A percentile compares a stretch with the other conserved stretches of the same genome.
Evolutionary conservation across 2,797 vertebrate genomes (phyloP).

Genomic region (Gila robusta): DNA sequence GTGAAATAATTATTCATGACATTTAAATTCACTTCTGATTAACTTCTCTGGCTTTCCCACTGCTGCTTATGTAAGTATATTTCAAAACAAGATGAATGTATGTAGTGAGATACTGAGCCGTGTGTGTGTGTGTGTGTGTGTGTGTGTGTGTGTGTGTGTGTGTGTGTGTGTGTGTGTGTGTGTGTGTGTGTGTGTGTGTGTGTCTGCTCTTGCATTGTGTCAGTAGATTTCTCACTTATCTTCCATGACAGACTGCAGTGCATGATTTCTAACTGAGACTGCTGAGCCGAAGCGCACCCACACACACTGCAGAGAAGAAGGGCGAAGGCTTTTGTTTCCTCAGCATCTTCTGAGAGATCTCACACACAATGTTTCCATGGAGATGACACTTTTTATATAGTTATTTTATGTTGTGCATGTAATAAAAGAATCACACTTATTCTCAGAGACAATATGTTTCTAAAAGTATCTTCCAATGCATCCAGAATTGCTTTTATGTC

Average conservation of each 20-base stretch:
- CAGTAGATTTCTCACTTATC: conserved; percentile 12
- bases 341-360: conserved; percentile 42
- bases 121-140: too few relatives aligned
- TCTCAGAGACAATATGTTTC: not conserved
- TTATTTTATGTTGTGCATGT: conserved; percentile 9
- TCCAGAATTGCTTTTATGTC: not conserved
- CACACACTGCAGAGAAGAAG: conserved; percentile 28
- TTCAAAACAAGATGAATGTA: not conserved
- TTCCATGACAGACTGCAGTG: conserved; percentile 37
- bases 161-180: too few relatives aligned
- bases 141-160: too few relatives aligned
- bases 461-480: not conserved
- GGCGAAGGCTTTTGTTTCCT: conserved; percentile 34
- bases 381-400: conserved; percentile 16
- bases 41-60: not conserved
- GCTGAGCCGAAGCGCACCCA: conserved; percentile 27
- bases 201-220: not conserved
- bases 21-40: conserved; percentile 31
- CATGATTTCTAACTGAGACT: conserved; percentile 22
- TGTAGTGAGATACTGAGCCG: not conserved
- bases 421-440: conserved; percentile 9
- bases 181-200: too few relatives aligned
- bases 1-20: conserved; percentile 21
- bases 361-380: conserved; percentile 55
- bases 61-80: conserved; percentile 6